Percentiles rank a stretch among this genome's conserved stretches.
These are phyloP conservation scores for Argyrosomus regius DNA, from an alignment of 2,797 vertebrate genomes.

Conservation along the genomic window DNA sequence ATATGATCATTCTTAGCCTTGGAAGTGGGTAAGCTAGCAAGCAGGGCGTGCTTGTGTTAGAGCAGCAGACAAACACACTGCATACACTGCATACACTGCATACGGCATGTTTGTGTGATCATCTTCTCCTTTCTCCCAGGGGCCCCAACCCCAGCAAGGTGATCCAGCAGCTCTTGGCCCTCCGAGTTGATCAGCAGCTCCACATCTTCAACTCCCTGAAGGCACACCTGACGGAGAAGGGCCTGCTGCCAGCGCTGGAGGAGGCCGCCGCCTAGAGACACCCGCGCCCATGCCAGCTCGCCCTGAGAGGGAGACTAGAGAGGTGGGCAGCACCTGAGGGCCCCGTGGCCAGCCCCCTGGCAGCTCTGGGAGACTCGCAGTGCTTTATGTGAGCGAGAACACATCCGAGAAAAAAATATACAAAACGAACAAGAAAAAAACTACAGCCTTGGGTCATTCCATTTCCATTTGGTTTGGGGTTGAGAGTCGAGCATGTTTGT, in stretches of 20 bases:
- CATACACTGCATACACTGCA: neutral
- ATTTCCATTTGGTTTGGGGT: constrained; percentile 70
- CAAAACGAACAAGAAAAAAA: constrained; percentile 25
- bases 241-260: constrained; percentile 84
- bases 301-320: constrained; percentile 10
- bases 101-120: neutral
- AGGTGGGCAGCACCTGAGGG: constrained; percentile 40
- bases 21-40: neutral
- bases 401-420: constrained; percentile 40
- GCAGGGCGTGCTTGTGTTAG: neutral
- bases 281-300: neutral
- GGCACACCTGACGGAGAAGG: constrained; percentile 92
- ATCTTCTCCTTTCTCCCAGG: constrained; percentile 73
- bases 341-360: neutral
- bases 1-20: neutral
- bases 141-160: constrained; percentile 96
- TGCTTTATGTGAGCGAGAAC: constrained; percentile 53
- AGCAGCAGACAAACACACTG: too few species aligned
- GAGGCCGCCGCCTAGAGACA: constrained; percentile 81
- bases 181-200: constrained; percentile 95
- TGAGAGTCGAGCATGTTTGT: constrained; percentile 52
- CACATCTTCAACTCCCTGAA: constrained; percentile 96
- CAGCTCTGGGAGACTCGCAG: constrained; percentile 35
- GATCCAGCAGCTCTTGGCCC: constrained; percentile 96
- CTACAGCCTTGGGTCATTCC: constrained; percentile 80